Percentiles rank a stretch among this genome's conserved stretches.
Evolutionary conservation across 1,140 invertebrate species (phyloP).

Genomic region (Drosophila trapezifrons): DNA sequence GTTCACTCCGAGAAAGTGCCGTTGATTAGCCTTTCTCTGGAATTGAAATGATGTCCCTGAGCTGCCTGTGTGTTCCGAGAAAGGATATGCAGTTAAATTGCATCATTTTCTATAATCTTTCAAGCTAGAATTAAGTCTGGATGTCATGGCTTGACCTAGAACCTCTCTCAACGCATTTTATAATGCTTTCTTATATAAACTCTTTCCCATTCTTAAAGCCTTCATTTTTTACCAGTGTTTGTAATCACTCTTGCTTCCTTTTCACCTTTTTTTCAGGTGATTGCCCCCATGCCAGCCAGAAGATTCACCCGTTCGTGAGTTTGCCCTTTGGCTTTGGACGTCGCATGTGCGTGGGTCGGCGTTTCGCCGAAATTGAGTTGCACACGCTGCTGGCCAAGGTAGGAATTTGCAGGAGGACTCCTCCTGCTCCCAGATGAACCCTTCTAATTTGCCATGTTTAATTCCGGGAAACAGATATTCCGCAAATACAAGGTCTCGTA

Average conservation of each 20-base stretch:
- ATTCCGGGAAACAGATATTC: constrained; percentile 86
- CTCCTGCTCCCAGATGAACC: not conserved
- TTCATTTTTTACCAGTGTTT: constrained; percentile 6
- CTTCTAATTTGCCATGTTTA: constrained; percentile 31
- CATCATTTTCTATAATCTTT: no score
- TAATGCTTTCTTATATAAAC: not conserved
- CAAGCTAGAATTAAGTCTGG: not conserved
- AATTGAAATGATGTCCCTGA: not conserved
- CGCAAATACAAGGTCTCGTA: constrained; percentile 88
- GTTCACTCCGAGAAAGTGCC: constrained; percentile 3
- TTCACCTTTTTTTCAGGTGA: constrained; percentile 16
- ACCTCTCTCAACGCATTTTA: not conserved
- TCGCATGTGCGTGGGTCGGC: constrained; percentile 91
- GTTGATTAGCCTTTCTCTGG: not conserved
- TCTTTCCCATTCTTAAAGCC: not conserved
- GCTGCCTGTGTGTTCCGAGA: no score
- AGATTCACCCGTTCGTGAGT: constrained; percentile 89
- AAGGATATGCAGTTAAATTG: not conserved
- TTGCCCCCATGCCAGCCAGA: constrained; percentile 82
- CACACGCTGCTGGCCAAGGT: constrained; percentile 88
- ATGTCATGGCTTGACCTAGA: not conserved
- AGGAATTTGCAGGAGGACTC: constrained; percentile 1
- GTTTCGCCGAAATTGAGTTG: constrained; percentile 92
- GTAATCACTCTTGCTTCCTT: not conserved
- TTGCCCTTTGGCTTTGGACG: constrained; percentile 93